Evolutionary conservation across 2,113 vertebrate species (phyloP), one percentile per base, ranked within the genome.

Genomic region (Ochotona curzoniae): DNA sequence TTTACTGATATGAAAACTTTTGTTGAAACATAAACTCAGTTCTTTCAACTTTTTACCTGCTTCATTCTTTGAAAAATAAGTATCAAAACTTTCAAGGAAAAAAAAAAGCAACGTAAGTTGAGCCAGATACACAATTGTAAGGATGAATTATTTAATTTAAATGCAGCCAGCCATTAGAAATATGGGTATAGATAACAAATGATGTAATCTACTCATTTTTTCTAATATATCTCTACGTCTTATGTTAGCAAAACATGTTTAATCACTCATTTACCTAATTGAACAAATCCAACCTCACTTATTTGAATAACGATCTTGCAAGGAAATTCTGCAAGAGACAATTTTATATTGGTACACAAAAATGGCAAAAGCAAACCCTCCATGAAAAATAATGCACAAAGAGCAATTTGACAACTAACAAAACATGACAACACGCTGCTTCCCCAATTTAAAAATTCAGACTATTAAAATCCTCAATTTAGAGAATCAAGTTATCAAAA

Each of bases 251-350:
- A 96, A 86, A 87, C 0, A 83, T 26, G 20, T 60, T 84, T 51
- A 95, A 47, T 85, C 66, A 95, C 70, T 92, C 90, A 93, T 63
- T 96, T 90, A 67, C 71, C 15, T 94, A 84, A 80, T 44, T 86
- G 30, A 96, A 71, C 21, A 82, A 86, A 47, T n/a, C 51, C 32
- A 70, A 78, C 51, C 38, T 76, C 70, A 66, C 87, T 75, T 32
- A 83, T 83, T 85, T 89, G 64, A 96, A 95, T 54, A 89, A 82
- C 95, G 44, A 74, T 38, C 14, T 87, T 85, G 81, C 23, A 70
- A 5, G 71, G 4, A 78, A 17, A 8, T 96, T 87, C 76, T 60
- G 20, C 54, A 95, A 94, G 38, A 82, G 7, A 54, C 4, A 70
- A 14, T 78, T 81, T 89, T 80, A 87, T 7, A 67, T 61, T 9